These are phyloP conservation scores for Terebella lapidaria DNA, from an alignment of 2,888 invertebrate species.

Conservation along the genomic window DNA sequence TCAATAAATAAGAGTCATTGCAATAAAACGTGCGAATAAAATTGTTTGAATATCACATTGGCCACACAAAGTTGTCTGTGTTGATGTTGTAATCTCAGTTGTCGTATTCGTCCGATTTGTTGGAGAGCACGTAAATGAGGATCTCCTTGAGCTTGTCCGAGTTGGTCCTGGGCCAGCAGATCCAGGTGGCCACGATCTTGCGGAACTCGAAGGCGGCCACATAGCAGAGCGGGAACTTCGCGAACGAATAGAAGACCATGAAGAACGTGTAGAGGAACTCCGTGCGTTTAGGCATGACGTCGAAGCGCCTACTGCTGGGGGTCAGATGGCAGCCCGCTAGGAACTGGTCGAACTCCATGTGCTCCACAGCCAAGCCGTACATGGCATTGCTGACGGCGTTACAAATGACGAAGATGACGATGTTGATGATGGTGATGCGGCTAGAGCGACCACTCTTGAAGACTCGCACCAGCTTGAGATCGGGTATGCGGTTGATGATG, in stretches of 20 bases:
- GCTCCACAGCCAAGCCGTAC: not conserved
- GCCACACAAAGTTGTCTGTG: too few species aligned
- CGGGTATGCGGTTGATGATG: not conserved
- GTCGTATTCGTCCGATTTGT: not conserved
- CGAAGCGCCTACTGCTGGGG: not conserved
- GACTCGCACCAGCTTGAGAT: not conserved
- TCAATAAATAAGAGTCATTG: too few species aligned
- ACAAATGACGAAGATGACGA: not conserved
- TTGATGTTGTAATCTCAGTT: too few species aligned
- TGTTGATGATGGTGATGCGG: not conserved
- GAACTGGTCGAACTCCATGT: slow-evolving; percentile 4
- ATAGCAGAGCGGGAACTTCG: not conserved
- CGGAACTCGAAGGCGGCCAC: not conserved
- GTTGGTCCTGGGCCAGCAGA: not conserved
- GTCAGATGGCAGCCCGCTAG: not conserved
- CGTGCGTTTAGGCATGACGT: not conserved
- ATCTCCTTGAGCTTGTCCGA: not conserved
- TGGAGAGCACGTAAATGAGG: not conserved
- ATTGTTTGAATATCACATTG: too few species aligned
- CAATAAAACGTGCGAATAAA: too few species aligned
- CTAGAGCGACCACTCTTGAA: slow-evolving; percentile 2
- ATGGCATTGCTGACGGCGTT: not conserved
- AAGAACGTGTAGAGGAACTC: not conserved
- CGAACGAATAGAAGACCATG: slow-evolving; percentile 1
- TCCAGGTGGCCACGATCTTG: not conserved